Evolutionary conservation across 2,888 invertebrate species (phyloP).

Genomic region (Pyralis farinalis): DNA sequence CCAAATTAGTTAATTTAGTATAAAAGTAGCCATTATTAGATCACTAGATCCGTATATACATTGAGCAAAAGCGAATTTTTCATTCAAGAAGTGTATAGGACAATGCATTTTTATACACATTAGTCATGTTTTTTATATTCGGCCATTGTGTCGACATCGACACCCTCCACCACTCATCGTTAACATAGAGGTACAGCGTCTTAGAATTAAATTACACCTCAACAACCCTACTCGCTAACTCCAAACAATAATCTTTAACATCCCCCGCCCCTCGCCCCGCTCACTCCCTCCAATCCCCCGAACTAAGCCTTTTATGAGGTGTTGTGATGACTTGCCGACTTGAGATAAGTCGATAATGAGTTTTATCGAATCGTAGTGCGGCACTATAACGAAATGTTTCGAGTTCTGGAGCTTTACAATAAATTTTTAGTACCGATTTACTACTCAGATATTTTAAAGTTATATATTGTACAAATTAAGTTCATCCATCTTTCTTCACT

Average conservation of each 20-base stretch:
- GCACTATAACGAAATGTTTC: conserved; percentile 18
- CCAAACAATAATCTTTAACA: conserved; percentile 74
- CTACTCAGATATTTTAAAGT: too few relatives aligned
- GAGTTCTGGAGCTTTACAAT: too few relatives aligned
- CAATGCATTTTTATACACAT: too few relatives aligned
- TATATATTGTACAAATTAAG: too few relatives aligned
- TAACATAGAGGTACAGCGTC: conserved; percentile 57
- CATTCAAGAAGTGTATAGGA: too few relatives aligned
- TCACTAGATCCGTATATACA: too few relatives aligned
- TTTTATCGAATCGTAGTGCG: conserved; percentile 29
- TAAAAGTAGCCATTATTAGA: too few relatives aligned
- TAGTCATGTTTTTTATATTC: too few relatives aligned
- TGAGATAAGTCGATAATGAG: conserved; percentile 57
- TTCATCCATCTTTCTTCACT: too few relatives aligned
- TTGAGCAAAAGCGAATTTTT: too few relatives aligned
- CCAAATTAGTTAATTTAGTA: too few relatives aligned
- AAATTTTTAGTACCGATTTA: too few relatives aligned
- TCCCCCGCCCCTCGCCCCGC: conserved; percentile 26
- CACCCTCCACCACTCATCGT: conserved; percentile 26
- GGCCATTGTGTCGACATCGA: conserved; percentile 19
- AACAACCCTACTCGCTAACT: conserved; percentile 50
- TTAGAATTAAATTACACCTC: conserved; percentile 75
- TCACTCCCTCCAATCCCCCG: conserved; percentile 22
- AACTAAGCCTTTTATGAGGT: conserved; percentile 56
- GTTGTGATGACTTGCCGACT: conserved; percentile 46